Evolutionary conservation across 2,888 invertebrate species (phyloP).

Genomic region (Philopedon plagiatum): DNA sequence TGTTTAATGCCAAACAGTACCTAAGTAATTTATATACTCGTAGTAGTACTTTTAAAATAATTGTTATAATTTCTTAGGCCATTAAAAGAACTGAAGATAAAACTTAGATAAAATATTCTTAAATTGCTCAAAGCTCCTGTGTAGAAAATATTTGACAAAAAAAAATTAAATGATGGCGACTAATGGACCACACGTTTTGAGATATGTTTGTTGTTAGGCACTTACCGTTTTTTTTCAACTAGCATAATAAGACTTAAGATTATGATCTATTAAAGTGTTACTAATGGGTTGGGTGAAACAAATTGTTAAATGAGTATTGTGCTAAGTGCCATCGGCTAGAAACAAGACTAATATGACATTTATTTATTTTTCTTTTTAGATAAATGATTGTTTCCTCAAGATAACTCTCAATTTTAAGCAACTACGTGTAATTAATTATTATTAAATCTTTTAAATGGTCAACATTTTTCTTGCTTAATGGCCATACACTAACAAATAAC

Average conservation of each 20-base stretch:
- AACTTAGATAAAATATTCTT: background rate
- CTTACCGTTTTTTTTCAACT: background rate
- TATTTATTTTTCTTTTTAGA: background rate
- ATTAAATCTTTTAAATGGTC: no score
- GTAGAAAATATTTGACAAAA: background rate
- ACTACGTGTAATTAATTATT: background rate
- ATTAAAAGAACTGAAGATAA: background rate
- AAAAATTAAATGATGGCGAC: background rate
- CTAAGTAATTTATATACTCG: no score
- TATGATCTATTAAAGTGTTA: constrained; percentile 4
- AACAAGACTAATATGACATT: background rate
- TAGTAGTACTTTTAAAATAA: background rate
- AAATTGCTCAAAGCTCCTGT: background rate
- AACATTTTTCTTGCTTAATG: no score
- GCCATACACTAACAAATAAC: no score
- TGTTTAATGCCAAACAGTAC: no score
- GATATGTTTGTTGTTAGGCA: background rate
- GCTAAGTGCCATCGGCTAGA: background rate
- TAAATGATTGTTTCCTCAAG: background rate
- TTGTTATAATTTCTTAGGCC: background rate
- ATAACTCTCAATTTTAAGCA: background rate
- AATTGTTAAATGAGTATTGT: background rate
- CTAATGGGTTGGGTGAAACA: background rate
- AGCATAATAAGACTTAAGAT: constrained; percentile 3
- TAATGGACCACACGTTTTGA: constrained; percentile 6